These are phyloP conservation scores for Pherbina coryleti DNA, from an alignment of 2,888 invertebrate genomes.

Conservation along the genomic window DNA sequence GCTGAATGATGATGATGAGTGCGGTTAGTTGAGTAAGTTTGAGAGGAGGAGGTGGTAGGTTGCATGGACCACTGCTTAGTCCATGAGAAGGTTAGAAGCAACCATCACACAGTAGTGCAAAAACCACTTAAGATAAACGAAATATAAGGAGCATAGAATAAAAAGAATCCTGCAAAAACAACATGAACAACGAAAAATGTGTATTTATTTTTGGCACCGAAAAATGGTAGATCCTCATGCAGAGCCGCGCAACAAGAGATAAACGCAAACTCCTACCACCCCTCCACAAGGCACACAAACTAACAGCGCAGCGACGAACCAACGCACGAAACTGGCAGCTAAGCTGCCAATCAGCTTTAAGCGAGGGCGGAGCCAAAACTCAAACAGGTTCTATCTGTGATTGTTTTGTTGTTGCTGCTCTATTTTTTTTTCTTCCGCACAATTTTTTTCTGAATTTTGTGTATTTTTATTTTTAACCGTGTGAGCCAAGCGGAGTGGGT, in stretches of 20 bases:
- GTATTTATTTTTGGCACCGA: conserved; percentile 50
- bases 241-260: neutral
- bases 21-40: neutral
- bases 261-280: conserved; percentile 25
- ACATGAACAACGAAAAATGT: neutral
- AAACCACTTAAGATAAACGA: conserved; percentile 36
- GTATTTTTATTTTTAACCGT: neutral
- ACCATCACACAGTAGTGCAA: neutral
- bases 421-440: neutral
- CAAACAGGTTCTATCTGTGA: conserved; percentile 61
- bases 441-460: neutral
- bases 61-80: neutral
- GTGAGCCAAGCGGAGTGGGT: conserved; percentile 15
- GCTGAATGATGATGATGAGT: conserved; percentile 8
- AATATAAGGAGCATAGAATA: conserved; percentile 17
- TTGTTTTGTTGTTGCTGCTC: conserved; percentile 43
- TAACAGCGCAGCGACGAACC: neutral
- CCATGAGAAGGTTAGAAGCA: neutral
- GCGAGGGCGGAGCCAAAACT: conserved; percentile 63
- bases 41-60: neutral
- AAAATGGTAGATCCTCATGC: conserved; percentile 49
- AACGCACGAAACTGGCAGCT: conserved; percentile 52
- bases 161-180: conserved; percentile 15
- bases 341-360: conserved; percentile 65
- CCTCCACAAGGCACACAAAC: conserved; percentile 36